Evolutionary conservation across 1,140 invertebrate genomes (phyloP), one percentile per base, ranked within the genome.

Genomic region (Stegodyphus mimosarum): DNA sequence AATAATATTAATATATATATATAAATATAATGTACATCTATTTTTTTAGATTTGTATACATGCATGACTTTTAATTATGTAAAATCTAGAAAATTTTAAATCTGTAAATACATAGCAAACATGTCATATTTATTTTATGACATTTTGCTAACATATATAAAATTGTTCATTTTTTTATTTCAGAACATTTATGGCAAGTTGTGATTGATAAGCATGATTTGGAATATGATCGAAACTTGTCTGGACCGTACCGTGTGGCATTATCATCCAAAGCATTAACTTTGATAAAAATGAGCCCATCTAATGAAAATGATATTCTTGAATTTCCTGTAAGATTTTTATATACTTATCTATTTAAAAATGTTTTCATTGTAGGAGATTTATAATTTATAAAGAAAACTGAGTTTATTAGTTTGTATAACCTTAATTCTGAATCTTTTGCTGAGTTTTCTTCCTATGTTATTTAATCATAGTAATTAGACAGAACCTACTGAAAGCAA

Each of bases 101-200:
- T 50, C 5, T 77, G 13, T 49, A 63, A 11, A 49, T 49, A 7
- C 63, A 10, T 6, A 51, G 11, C 17, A 51, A 33, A 51, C 33
- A 33, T 33, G 33, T 15, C 33, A 15, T 74, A 55, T 53, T 10
- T 74, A n/a, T 67, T 55, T 87, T 48, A 52, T 33, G 17, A 78
- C 55, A 75, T 48, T 33, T 33, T 33, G 33, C 33, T 33, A 33
- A 33, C 33, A 1, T 33, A 33, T 33, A 33, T 33, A 33, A 33
- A 33, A 33, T 33, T 33, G 5, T 15, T 75, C 13, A 50, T 7
- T 74, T 74, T n/a, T 60, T 7, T 74, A 74, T 74, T 88, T 66
- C 92, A 97, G 97, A 98, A 88, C 95, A 96, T 91, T 94, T 98
- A 51, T 99, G 97, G 97, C 94, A 97, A 91, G 96, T 98, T 69